These are phyloP conservation scores for Gobiocypris rarus DNA, from an alignment of 2,113 vertebrate genomes.

Conservation along the genomic window DNA sequence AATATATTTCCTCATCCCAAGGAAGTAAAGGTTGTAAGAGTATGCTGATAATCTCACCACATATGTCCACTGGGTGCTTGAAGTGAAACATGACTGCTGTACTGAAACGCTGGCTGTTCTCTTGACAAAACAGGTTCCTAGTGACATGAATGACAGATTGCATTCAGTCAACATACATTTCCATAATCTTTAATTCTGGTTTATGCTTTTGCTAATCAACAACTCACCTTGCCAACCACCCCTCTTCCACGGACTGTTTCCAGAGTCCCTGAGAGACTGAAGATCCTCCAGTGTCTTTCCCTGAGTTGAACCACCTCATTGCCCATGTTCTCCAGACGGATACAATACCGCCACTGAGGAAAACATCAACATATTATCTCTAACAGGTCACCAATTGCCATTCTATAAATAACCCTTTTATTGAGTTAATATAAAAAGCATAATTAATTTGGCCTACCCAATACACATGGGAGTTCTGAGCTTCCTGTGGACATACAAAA, in stretches of 20 bases:
- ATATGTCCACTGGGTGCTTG: slow-evolving; percentile 97
- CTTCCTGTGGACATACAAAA: slow-evolving; percentile 81
- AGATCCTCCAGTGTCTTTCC: slow-evolving; percentile 97
- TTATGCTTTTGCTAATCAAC: neutral
- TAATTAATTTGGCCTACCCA: slow-evolving; percentile 84
- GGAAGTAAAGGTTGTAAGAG: neutral
- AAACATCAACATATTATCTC: neutral
- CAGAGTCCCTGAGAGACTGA: slow-evolving; percentile 95
- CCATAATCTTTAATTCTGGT: neutral
- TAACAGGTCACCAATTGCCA: neutral
- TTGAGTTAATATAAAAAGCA: neutral
- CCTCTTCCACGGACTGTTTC: slow-evolving; percentile 95
- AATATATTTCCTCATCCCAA: too few relatives aligned
- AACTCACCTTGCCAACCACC: slow-evolving; percentile 90
- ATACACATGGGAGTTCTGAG: slow-evolving; percentile 97
- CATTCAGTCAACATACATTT: slow-evolving; percentile 4
- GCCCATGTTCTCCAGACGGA: slow-evolving; percentile 95
- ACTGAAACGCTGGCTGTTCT: slow-evolving; percentile 97
- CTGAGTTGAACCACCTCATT: slow-evolving; percentile 94
- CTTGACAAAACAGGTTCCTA: slow-evolving; percentile 97
- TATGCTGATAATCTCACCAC: slow-evolving; percentile 82
- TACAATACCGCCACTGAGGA: slow-evolving; percentile 94
- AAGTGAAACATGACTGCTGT: slow-evolving; percentile 97
- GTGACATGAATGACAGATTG: slow-evolving; percentile 28
- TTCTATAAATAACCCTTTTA: neutral